Percentiles rank a stretch among this genome's conserved stretches.
phyloP scores from a whole-genome alignment of 2,113 vertebrate genomes.

The Mohoua ochrocephala region DNA sequence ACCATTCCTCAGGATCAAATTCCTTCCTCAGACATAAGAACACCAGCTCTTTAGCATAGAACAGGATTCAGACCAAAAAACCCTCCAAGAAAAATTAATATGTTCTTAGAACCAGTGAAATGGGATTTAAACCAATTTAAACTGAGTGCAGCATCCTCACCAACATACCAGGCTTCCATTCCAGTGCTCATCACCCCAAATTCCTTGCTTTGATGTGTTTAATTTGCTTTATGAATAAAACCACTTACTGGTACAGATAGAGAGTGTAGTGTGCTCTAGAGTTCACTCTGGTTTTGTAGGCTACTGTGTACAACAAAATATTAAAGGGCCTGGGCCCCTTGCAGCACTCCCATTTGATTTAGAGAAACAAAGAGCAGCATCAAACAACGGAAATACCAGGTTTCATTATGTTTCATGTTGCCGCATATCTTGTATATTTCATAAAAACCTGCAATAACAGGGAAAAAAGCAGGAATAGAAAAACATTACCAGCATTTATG shows the following conservation, averaged over 20 bases:
- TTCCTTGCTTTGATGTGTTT: background rate
- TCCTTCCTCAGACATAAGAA: background rate
- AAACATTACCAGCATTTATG: constrained; percentile 9
- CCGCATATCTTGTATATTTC: background rate
- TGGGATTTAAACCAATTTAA: background rate
- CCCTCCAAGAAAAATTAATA: background rate
- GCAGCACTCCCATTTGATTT: background rate
- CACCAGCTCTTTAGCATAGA: background rate
- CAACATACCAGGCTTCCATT: background rate
- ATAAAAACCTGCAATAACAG: background rate
- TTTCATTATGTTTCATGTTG: background rate
- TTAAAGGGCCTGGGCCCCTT: background rate
- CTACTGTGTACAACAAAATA: background rate
- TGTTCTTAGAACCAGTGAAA: background rate
- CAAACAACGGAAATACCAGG: background rate
- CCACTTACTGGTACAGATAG: background rate
- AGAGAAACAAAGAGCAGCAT: background rate
- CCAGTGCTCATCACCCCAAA: background rate
- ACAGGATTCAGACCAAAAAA: background rate
- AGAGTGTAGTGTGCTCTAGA: background rate
- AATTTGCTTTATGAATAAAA: background rate
- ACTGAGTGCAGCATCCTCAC: background rate
- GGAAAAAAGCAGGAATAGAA: background rate
- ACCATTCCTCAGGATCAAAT: background rate
- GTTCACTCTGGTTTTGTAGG: background rate